phyloP scores from a whole-genome alignment of 2,888 invertebrate genomes.

The Athetis lepigone region DNA sequence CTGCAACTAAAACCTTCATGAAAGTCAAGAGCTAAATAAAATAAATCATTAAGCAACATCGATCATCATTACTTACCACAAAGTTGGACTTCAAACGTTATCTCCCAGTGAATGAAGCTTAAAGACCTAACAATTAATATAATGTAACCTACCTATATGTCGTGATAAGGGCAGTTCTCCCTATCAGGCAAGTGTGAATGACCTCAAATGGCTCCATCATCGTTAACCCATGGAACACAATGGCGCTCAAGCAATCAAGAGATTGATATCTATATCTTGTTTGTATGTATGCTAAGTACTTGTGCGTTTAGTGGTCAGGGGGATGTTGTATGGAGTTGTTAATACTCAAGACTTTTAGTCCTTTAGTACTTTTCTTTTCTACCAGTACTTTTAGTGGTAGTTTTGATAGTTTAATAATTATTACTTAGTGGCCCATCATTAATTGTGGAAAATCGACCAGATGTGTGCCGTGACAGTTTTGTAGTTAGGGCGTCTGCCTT shows the following conservation, averaged over 20 bases:
- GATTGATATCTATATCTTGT: conserved; percentile 80
- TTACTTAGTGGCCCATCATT: no score
- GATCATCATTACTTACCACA: background rate
- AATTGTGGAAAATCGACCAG: no score
- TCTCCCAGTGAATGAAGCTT: background rate
- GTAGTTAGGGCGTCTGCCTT: no score
- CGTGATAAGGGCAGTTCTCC: conserved; percentile 13
- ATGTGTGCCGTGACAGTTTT: no score
- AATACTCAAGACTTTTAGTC: no score
- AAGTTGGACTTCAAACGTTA: conserved; percentile 14
- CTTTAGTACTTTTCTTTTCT: no score
- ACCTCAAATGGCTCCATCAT: conserved; percentile 43
- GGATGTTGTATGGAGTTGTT: conserved; percentile 64
- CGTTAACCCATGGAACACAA: conserved; percentile 43
- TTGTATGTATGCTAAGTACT: conserved; percentile 75
- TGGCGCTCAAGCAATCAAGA: conserved; percentile 68
- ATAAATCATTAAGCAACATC: background rate
- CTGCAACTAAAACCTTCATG: no score
- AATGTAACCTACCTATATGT: conserved; percentile 6
- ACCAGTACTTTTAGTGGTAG: no score
- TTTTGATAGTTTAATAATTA: no score
- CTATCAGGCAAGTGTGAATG: conserved; percentile 29
- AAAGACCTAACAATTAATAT: conserved; percentile 20
- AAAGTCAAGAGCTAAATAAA: no score
- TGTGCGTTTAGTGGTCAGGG: conserved; percentile 65